Evolutionary conservation across 92 coral and sea anemone genomes (phyloP).

Genomic region (Umimayanthus chanpuru): DNA sequence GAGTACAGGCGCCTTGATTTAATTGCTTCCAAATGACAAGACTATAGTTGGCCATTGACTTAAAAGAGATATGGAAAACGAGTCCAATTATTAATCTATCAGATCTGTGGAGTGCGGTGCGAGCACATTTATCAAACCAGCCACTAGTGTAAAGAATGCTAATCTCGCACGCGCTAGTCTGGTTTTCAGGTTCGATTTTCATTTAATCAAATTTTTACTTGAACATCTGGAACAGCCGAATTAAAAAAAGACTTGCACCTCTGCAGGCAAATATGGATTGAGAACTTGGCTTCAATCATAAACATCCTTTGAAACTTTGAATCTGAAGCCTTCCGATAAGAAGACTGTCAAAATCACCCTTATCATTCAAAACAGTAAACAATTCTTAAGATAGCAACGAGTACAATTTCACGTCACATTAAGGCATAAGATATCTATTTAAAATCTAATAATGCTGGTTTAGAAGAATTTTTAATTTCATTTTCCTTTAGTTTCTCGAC

Average conservation of each 20-base stretch:
- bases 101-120: constrained; percentile 72
- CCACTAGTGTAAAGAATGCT: constrained; percentile 80
- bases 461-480: constrained; percentile 9
- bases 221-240: constrained; percentile 63
- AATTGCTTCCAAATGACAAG: constrained; percentile 80
- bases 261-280: constrained; percentile 59
- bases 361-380: constrained; percentile 54
- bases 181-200: constrained; percentile 50
- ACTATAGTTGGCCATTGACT: constrained; percentile 42
- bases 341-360: constrained; percentile 56
- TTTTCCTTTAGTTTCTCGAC: constrained; percentile 24
- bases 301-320: constrained; percentile 57
- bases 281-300: constrained; percentile 46
- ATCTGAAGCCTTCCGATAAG: constrained; percentile 35
- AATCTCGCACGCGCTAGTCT: constrained; percentile 55
- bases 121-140: constrained; percentile 77
- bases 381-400: constrained; percentile 43
- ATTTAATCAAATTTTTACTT: constrained; percentile 55
- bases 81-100: constrained; percentile 87
- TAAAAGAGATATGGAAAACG: constrained; percentile 78
- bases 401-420: constrained; percentile 19
- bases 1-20: constrained; percentile 72
- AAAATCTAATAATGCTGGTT: constrained; percentile 30
- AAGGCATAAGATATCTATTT: constrained; percentile 33
- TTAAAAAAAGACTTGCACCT: constrained; percentile 50